Percentiles rank a stretch among this genome's conserved stretches.
Evolutionary conservation across 2,888 invertebrate species (phyloP).

Genomic region (Leptopterna dolabrata): DNA sequence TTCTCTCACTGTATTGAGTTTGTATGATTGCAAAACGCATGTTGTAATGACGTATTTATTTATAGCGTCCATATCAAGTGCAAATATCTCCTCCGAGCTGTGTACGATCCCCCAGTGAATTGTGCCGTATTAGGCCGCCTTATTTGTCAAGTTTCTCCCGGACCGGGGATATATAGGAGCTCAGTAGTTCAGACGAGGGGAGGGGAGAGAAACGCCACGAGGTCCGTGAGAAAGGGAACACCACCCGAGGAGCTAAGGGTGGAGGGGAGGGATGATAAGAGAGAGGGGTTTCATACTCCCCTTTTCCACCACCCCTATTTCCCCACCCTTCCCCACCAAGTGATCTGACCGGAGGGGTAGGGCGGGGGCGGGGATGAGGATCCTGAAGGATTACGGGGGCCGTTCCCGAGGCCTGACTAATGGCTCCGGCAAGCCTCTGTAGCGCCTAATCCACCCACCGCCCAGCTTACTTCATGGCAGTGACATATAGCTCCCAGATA

Average conservation of each 20-base stretch:
- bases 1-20: no score
- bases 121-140: no score
- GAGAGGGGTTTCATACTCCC: background rate
- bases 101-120: no score
- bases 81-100: no score
- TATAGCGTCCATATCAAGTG: no score
- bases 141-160: no score
- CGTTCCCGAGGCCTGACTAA: conserved; percentile 52
- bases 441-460: conserved; percentile 54
- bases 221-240: background rate
- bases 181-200: no score
- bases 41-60: no score
- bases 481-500: conserved; percentile 54
- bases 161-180: no score
- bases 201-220: background rate
- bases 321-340: background rate
- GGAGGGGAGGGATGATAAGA: background rate
- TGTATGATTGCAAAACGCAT: no score
- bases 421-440: conserved; percentile 51
- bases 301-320: background rate
- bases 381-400: conserved; percentile 55
- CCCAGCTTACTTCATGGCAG: conserved; percentile 53
- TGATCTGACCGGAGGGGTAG: background rate
- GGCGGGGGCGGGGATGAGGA: conserved; percentile 18
- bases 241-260: no score